phyloP scores from a whole-genome alignment of 1,140 invertebrate species.

The Drosophila kanapiae region DNA sequence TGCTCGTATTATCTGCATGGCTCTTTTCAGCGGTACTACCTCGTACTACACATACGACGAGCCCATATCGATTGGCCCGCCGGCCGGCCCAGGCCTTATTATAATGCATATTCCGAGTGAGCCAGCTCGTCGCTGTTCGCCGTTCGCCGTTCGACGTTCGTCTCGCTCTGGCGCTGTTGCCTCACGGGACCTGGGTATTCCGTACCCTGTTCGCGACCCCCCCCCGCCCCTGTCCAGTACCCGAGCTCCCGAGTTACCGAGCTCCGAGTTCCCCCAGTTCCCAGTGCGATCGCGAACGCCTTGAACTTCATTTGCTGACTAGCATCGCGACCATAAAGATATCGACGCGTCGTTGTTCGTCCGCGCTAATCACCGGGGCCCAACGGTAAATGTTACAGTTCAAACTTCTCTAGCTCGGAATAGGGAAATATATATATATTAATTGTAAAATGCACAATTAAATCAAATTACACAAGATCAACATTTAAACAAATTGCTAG shows the following conservation, averaged over 20 bases:
- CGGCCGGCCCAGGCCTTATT: constrained; percentile 39
- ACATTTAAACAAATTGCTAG: too few relatives aligned
- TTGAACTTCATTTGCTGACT: constrained; percentile 79
- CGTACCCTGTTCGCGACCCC: neutral
- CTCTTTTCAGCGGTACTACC: constrained; percentile 15
- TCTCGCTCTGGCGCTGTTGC: constrained; percentile 38
- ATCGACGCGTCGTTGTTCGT: constrained; percentile 48
- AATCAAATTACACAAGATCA: neutral
- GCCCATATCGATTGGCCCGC: constrained; percentile 45
- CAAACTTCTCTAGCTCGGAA: constrained; percentile 12
- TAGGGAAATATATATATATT: neutral
- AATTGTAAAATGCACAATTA: neutral
- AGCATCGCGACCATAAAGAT: constrained; percentile 75
- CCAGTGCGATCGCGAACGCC: constrained; percentile 60
- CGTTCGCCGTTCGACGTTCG: constrained; percentile 8
- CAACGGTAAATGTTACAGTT: constrained; percentile 48
- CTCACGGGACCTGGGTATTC: constrained; percentile 49
- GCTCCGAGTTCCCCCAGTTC: constrained; percentile 34
- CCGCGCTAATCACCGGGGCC: constrained; percentile 30
- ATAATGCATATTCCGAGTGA: constrained; percentile 59
- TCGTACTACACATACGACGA: constrained; percentile 20
- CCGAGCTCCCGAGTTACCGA: constrained; percentile 24
- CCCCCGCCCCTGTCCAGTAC: constrained; percentile 34
- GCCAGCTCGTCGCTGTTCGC: constrained; percentile 14
- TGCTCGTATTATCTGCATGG: constrained; percentile 45